These are phyloP conservation scores for Hirtodrosophila duncani DNA, from an alignment of 2,888 invertebrate genomes.

Conservation along the genomic window DNA sequence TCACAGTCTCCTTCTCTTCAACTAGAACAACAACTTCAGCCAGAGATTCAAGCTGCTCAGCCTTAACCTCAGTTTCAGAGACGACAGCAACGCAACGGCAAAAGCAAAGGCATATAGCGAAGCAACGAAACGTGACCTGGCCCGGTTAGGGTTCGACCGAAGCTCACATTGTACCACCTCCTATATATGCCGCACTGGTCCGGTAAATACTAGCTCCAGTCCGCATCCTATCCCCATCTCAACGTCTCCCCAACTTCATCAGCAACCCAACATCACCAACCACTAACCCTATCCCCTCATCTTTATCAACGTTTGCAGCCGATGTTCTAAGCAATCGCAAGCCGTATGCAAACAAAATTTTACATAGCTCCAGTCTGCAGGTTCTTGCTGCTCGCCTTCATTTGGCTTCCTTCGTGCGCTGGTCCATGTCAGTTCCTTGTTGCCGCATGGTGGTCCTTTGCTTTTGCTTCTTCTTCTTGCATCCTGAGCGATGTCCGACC, in stretches of 20 bases:
- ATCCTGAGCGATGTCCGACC: constrained; percentile 53
- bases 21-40: constrained; percentile 15
- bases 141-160: constrained; percentile 64
- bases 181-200: constrained; percentile 55
- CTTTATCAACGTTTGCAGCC: constrained; percentile 41
- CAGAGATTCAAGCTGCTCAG: constrained; percentile 1
- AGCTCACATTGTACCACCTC: constrained; percentile 65
- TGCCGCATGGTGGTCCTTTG: constrained; percentile 49
- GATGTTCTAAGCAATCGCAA: constrained; percentile 71
- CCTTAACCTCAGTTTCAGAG: constrained; percentile 12
- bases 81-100: constrained; percentile 24
- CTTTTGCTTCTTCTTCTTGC: constrained; percentile 36
- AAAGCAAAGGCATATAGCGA: constrained; percentile 46
- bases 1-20: constrained; percentile 55
- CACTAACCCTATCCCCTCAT: constrained; percentile 21
- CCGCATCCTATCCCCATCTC: constrained; percentile 3
- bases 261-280: constrained; percentile 10
- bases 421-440: constrained; percentile 52
- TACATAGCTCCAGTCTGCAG: constrained; percentile 60
- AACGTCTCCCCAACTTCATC: constrained; percentile 3
- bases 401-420: constrained; percentile 60
- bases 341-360: constrained; percentile 77
- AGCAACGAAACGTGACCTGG: constrained; percentile 68
- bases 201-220: constrained; percentile 27
- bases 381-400: constrained; percentile 67